phyloP scores from a whole-genome alignment of 2,888 invertebrate species.

The Exephanes ischioxanthus region DNA sequence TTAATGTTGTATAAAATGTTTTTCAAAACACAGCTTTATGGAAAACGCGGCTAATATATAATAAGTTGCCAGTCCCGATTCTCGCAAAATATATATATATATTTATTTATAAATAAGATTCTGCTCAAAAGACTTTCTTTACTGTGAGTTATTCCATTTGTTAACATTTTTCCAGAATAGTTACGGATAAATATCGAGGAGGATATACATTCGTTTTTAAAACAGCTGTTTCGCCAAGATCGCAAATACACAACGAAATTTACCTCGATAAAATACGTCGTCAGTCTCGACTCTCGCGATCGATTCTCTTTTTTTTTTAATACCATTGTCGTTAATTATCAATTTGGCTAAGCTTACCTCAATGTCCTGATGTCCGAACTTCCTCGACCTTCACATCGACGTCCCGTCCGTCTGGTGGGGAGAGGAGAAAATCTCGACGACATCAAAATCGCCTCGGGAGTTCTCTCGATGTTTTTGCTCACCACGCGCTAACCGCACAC shows the following conservation, averaged over 20 bases:
- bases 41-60: background rate
- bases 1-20: no score
- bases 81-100: no score
- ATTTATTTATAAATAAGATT: no score
- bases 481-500: slow-evolving; percentile 20
- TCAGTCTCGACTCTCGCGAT: background rate
- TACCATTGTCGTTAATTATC: background rate
- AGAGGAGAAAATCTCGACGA: background rate
- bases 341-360: slow-evolving; percentile 19
- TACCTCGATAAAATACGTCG: background rate
- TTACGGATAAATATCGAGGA: no score
- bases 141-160: no score
- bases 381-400: slow-evolving; percentile 25
- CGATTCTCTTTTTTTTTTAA: background rate
- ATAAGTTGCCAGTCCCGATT: background rate
- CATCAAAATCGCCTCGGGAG: background rate
- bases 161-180: no score
- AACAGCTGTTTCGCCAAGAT: background rate
- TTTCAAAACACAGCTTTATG: no score
- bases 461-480: slow-evolving; percentile 9
- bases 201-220: no score
- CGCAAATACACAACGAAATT: no score
- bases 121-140: no score
- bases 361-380: background rate
- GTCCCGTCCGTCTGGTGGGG: slow-evolving; percentile 12